Conservation (phyloP, 2,113 vertebrate genomes). For the Cephalopholis sonnerati region DNA sequence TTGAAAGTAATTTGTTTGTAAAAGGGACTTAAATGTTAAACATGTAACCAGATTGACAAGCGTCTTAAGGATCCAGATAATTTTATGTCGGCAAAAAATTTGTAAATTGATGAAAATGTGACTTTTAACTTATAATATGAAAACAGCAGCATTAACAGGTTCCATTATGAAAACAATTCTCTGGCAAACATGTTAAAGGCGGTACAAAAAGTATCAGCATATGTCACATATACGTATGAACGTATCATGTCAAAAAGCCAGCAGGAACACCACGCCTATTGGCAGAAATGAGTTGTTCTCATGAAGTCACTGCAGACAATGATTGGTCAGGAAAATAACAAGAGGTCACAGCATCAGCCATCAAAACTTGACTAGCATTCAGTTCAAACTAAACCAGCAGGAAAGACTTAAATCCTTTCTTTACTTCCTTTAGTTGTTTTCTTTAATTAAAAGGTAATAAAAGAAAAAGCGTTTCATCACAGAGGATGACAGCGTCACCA, state of each 20-base stretch:
- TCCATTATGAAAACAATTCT: background rate
- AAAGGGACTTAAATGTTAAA: background rate
- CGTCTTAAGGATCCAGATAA: background rate
- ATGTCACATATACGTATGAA: background rate
- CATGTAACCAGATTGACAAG: background rate
- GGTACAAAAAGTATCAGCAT: background rate
- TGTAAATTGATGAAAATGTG: background rate
- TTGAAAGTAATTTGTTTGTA: background rate
- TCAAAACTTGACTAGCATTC: background rate
- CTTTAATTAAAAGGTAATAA: background rate
- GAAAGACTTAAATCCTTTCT: background rate
- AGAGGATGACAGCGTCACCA: background rate
- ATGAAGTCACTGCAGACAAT: slow-evolving; percentile 48
- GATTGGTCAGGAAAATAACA: slow-evolving; percentile 68
- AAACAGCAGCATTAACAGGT: background rate
- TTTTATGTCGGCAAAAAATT: background rate
- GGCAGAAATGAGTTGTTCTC: slow-evolving; percentile 34
- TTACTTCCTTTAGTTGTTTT: background rate
- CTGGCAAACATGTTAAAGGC: background rate
- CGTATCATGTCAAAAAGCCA: slow-evolving; percentile 5
- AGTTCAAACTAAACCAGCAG: background rate
- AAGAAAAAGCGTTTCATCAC: background rate
- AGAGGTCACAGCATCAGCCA: slow-evolving; percentile 37
- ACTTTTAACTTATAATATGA: background rate
- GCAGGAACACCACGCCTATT: slow-evolving; percentile 37